Conservation (phyloP, 2,888 invertebrate species). For the Listrodromus nycthemerus region DNA sequence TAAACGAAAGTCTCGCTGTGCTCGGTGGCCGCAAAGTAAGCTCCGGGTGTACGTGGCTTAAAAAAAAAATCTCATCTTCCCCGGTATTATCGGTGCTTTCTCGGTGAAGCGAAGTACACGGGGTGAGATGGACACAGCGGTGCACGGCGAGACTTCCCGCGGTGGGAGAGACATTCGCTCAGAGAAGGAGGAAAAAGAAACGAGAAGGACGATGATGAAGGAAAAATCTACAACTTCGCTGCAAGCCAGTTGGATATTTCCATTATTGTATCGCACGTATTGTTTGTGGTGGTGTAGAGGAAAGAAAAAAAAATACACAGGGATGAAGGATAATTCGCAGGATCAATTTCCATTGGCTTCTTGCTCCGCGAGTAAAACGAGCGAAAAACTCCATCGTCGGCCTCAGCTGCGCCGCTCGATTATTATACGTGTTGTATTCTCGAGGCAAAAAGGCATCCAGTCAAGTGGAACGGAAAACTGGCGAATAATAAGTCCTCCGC, state of each 20-base stretch:
- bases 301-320: conserved; percentile 5
- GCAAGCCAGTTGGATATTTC: conserved; percentile 21
- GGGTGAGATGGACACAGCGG: not conserved
- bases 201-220: conserved; percentile 35
- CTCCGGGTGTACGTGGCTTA: conserved; percentile 13
- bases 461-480: conserved; percentile 69
- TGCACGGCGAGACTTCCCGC: conserved; percentile 30
- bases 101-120: not conserved
- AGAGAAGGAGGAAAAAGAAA: conserved; percentile 31
- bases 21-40: not conserved
- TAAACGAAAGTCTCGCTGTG: conserved; percentile 1
- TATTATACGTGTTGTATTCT: conserved; percentile 37
- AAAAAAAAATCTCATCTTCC: conserved; percentile 1
- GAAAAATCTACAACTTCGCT: conserved; percentile 14
- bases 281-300: conserved; percentile 57
- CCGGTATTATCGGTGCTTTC: conserved; percentile 12
- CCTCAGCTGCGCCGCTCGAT: not conserved
- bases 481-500: conserved; percentile 67
- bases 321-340: conserved; percentile 68
- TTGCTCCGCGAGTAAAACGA: conserved; percentile 60
- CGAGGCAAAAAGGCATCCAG: conserved; percentile 73
- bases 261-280: conserved; percentile 58
- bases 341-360: conserved; percentile 85
- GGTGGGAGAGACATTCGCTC: conserved; percentile 47
- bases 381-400: not conserved